Evolutionary conservation across 2,888 invertebrate genomes (phyloP).

Genomic region (Agelastica alni): DNA sequence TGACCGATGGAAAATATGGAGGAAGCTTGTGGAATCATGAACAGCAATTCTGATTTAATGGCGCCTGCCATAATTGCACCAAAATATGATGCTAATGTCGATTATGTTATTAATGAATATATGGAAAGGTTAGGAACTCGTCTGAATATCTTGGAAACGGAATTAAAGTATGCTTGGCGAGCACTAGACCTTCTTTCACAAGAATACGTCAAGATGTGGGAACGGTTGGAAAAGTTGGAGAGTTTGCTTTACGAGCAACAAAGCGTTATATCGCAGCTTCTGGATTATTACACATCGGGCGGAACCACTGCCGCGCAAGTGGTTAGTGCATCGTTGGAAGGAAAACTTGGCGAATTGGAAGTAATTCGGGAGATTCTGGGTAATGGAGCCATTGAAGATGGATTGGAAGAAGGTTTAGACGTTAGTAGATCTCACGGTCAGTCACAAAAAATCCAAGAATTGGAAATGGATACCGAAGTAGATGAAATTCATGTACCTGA

Average conservation of each 20-base stretch:
- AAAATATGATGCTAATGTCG: conserved; percentile 58
- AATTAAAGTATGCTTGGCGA: conserved; percentile 90
- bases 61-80: conserved; percentile 49
- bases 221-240: conserved; percentile 85
- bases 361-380: conserved; percentile 70
- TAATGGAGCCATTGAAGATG: conserved; percentile 68
- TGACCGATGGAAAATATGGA: conserved; percentile 40
- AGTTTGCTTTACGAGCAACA: conserved; percentile 87
- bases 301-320: conserved; percentile 58
- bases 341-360: conserved; percentile 58
- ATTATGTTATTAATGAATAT: conserved; percentile 85
- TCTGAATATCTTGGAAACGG: conserved; percentile 85
- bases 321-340: conserved; percentile 48
- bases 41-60: conserved; percentile 47
- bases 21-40: conserved; percentile 34
- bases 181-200: conserved; percentile 87
- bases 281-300: conserved; percentile 74
- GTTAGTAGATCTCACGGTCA: conserved; percentile 55
- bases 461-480: conserved; percentile 51
- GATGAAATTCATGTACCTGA: conserved; percentile 71
- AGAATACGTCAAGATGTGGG: conserved; percentile 95
- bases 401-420: conserved; percentile 68
- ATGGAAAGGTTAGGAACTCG: conserved; percentile 89
- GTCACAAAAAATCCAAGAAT: conserved; percentile 51
- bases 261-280: conserved; percentile 84